Evolutionary conservation across 1,140 invertebrate species (phyloP).

Genomic region (Penaeus japonicus): DNA sequence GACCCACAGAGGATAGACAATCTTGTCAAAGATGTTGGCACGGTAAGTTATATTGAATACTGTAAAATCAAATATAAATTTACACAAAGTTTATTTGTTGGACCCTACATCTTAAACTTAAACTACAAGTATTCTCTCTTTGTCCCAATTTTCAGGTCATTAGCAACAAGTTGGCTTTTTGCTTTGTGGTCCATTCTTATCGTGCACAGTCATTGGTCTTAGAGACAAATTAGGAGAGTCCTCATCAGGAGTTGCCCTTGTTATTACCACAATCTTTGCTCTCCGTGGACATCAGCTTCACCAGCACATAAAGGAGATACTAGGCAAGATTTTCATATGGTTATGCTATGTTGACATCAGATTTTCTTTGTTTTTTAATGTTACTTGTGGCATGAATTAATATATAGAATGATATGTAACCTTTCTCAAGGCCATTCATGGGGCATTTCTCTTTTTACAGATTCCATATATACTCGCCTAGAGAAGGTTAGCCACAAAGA

Average conservation of each 20-base stretch:
- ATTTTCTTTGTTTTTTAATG: neutral
- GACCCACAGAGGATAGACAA: constrained; percentile 29
- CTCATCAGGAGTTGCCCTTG: constrained; percentile 42
- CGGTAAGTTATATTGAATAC: neutral
- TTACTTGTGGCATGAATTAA: neutral
- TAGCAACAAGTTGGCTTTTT: constrained; percentile 49
- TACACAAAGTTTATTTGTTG: no score
- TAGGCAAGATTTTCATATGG: constrained; percentile 21
- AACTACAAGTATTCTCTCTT: no score
- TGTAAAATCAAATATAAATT: no score
- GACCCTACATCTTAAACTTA: no score
- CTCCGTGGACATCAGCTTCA: constrained; percentile 50
- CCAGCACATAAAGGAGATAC: constrained; percentile 47
- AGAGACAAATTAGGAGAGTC: constrained; percentile 37
- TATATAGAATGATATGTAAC: neutral
- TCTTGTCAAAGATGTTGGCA: constrained; percentile 20
- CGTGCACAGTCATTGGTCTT: constrained; percentile 39
- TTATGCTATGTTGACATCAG: neutral
- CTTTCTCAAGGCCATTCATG: neutral
- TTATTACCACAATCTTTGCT: constrained; percentile 31
- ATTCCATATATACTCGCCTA: constrained; percentile 33
- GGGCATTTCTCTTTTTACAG: neutral
- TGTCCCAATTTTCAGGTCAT: constrained; percentile 37
- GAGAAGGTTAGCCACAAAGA: constrained; percentile 45
- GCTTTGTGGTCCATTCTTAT: constrained; percentile 41